Evolutionary conservation across 2,797 vertebrate genomes (phyloP).

Genomic region (Syndactyla subalaris): DNA sequence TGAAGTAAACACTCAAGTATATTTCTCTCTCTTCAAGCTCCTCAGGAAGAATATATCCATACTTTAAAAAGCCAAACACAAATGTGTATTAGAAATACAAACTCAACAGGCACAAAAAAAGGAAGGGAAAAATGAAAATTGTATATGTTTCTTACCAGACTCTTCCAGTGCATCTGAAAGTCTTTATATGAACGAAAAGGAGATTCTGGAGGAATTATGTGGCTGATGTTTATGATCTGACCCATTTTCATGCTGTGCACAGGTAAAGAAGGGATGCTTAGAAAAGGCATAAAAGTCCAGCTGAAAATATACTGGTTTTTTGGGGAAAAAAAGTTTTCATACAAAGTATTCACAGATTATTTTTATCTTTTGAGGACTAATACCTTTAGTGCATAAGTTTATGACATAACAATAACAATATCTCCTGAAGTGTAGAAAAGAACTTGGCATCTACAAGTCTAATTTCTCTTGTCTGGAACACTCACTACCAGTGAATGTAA

Average conservation of each 20-base stretch:
- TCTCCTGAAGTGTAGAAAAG: background rate
- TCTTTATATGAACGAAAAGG: conserved; percentile 86
- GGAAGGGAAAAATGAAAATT: background rate
- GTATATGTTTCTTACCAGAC: conserved; percentile 77
- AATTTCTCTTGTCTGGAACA: background rate
- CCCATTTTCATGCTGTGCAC: conserved; percentile 91
- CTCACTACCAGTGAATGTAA: background rate
- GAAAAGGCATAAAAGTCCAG: background rate
- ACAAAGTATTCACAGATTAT: background rate
- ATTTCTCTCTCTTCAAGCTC: conserved; percentile 70
- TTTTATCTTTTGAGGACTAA: background rate
- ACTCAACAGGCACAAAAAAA: background rate
- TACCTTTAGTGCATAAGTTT: background rate
- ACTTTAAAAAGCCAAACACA: conserved; percentile 72
- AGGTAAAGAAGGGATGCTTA: background rate
- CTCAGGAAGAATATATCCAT: conserved; percentile 88
- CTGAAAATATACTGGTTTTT: background rate
- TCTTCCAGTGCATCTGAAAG: conserved; percentile 86
- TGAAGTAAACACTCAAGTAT: conserved; percentile 90
- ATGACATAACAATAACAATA: background rate
- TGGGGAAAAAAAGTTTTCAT: background rate
- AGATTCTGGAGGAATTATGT: conserved; percentile 78
- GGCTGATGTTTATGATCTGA: conserved; percentile 85
- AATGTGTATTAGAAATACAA: background rate
- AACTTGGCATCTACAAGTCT: background rate